Base-by-base conservation (phyloP, 2,888 invertebrate genomes). In the Barypeithes pellucidus region DNA sequence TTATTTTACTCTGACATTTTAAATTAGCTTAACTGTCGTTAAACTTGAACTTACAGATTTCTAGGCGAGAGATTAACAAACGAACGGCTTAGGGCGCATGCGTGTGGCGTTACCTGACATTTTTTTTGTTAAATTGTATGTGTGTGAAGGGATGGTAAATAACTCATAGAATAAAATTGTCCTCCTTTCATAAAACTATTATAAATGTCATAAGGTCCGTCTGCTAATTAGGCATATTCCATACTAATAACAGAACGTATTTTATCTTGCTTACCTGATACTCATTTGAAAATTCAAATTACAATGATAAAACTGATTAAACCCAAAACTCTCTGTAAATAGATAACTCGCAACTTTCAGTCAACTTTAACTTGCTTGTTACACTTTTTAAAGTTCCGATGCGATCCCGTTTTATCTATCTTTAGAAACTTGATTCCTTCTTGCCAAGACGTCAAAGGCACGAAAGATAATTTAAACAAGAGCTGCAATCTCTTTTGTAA, bases 401-500 rank as follows among this genome's bases (percentile, higher is more conserved):
- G 52, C 65, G 57, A 29, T 67, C 24, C 18, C 14, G 59, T 54
- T 67, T 67, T 67, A 67, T 67, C 67, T 67, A 43, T 43, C 59
- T 16, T 41, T 29, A 33, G 57, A 45, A 67, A 67, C 24, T 59
- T 59, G 67, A 67, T 57, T 41, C 59, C 45, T 45, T 16, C 8
- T n/a, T 8, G 14, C 16, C 14, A 59, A 22, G 20, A 59, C 59
- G 59, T 59, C 57, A 67, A 67, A 59, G 57, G 43, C 16, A 7
- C 14, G 45, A 29, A 24, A 45, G 59, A 59, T 59, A 43, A 59
- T 59, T 67, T 67, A 57, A 54, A 67, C 52, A 43, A 57, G 16
- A 54, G 43, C 39, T 1, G 43, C 33, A 67, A 41, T 39, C 57
- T 67, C 43, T 67, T 67, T 67, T 43, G 24, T 61, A 16, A 16